Base-by-base conservation (phyloP, 2,797 vertebrate genomes). In the Eremophila alpestris region DNA sequence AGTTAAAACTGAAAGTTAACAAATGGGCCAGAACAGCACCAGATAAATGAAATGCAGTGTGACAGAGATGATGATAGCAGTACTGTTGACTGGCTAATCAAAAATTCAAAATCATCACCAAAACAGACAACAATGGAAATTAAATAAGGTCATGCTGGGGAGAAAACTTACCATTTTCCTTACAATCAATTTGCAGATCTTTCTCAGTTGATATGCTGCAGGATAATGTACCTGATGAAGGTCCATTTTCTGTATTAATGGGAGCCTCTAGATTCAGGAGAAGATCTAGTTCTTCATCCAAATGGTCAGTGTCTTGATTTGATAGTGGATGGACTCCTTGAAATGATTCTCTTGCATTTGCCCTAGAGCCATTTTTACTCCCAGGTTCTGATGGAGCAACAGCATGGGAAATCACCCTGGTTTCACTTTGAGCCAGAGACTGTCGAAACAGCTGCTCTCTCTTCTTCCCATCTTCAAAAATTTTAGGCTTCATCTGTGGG, bases 231-330 rank as follows among this genome's bases (percentile, higher is more conserved):
- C 32, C 71, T 59, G 80, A 41, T n/a, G 9, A 29, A 77, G 81
- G 13, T 67, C 49, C 38, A 27, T 69, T 74, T 84, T 68, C 91
- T 55, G 77, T 89, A 80, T 49, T 89, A 21, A 91, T 24, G 2
- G 98, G 97, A 22, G 97, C 98, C 86, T 99, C 98, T 91, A 99
- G 97, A 92, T 93, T 96, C 41, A 99, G 98, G 79, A 99, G 98
- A 94, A 97, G 96, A 91, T 99, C 99, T 82, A 99, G 97, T 79
- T 99, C 99, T 86, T 99, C 97, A 32, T 99, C 99, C 34, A 96
- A 93, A 19, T 97, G 96, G 73, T 98, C 98, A 38, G 22, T 56
- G 32, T 71, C 95, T 32, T 94, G 78, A 46, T 83, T 68, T 45
- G 34, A 27, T 1, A 41, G 63, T 16, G 43, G 70, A 43, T 40